Conservation (phyloP, 37 sponge, comb jelly and placozoan species). For the Spongia lamella region DNA sequence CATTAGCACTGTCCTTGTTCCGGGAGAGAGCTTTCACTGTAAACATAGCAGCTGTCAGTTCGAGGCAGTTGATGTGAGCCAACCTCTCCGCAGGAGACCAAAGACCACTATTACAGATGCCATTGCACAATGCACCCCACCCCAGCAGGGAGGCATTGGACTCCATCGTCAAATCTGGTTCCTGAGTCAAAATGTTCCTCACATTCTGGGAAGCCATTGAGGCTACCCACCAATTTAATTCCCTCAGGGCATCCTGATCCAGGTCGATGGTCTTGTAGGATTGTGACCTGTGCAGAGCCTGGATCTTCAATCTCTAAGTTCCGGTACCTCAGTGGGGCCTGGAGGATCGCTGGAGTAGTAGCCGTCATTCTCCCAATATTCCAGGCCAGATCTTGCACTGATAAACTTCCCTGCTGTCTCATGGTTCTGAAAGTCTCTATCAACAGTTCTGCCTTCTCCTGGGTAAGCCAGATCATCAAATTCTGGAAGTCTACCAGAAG, state of each 20-base stretch:
- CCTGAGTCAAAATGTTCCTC: not conserved
- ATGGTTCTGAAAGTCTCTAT: too few species aligned
- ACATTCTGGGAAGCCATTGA: conserved; percentile 17
- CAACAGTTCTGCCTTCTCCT: too few species aligned
- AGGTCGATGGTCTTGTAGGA: conserved; percentile 19
- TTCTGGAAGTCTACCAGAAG: not conserved
- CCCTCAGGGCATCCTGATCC: conserved; percentile 8
- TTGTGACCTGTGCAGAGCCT: not conserved
- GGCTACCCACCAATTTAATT: conserved; percentile 27
- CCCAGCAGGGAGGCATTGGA: conserved; percentile 47
- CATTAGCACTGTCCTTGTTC: not conserved
- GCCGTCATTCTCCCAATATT: conserved; percentile 21
- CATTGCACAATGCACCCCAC: conserved; percentile 34
- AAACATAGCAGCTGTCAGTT: not conserved
- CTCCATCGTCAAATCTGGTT: conserved; percentile 6
- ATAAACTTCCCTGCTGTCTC: too few species aligned
- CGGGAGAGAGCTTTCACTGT: too few species aligned
- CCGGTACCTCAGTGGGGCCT: conserved; percentile 16
- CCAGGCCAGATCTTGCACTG: too few species aligned
- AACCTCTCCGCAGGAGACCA: conserved; percentile 36
- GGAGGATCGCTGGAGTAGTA: conserved; percentile 16
- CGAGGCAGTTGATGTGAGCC: conserved; percentile 3
- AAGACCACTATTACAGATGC: conserved; percentile 20
- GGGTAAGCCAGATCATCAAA: too few species aligned
- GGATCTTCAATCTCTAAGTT: conserved; percentile 28